Base-by-base conservation (phyloP, 2,113 vertebrate genomes). In the Cyanoderma ruficeps region DNA sequence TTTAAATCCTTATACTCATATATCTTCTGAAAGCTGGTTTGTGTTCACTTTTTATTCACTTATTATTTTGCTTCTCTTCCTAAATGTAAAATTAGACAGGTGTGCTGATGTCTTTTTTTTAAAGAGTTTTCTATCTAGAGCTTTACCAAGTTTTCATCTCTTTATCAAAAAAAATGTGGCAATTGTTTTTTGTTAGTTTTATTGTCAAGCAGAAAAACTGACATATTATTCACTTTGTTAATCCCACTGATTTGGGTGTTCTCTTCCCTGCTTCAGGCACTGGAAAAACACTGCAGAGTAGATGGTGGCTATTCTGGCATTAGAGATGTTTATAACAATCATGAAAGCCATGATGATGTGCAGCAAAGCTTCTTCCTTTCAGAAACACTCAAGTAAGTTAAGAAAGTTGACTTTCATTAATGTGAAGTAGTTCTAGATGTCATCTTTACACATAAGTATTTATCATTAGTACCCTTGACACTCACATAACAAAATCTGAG, bases 351-450 rank as follows among this genome's bases (percentile, higher is more conserved):
- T 17, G 99, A 99, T 8, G 99, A 99, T 7, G 99, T 99, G 17
- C 99, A 99, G 84, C 99, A 99, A 97, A 99, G 99, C 96, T 99
- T 99, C 98, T 99, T 98, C 98, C 96, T 99, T 94, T 99, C 99
- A 25, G 99, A 99, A 97, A 99, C 99, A 2, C 98, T 99, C 71
- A 99, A 99, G 99, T 99, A 98, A 99, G 98, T 97, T 63, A 55
- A 72, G 47, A 39, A 95, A 84, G 50, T 39, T 63, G 39, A 27
- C 46, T 75, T 70, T 15, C 37, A 35, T 78, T 83, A 77, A 50
- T 69, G 52, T 37, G 18, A 87, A 84, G 10, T 37, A 64, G 35
- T 84, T 50, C 33, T 78, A 1, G 41, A 24, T 44, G 15, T 64
- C 39, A 39, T 70, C 53, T 86, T 77, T 57, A 55, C 21, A 39